A percentile compares a stretch with the other conserved stretches of the same genome.
Evolutionary conservation across 2,888 invertebrate species (phyloP).

Genomic region (Charanyca ferruginea): DNA sequence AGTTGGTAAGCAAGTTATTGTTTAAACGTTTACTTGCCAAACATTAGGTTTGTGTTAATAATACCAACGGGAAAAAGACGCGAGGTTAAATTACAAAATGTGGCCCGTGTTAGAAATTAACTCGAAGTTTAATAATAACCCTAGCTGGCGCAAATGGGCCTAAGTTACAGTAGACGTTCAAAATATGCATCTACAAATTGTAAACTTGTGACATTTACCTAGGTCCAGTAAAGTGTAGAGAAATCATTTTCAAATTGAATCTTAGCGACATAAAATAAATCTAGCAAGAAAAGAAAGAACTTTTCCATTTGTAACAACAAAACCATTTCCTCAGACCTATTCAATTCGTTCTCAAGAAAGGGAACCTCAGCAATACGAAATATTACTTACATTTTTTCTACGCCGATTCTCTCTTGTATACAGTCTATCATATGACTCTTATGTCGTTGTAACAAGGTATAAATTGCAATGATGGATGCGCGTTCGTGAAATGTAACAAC

Average conservation of each 20-base stretch:
- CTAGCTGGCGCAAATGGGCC: too few relatives aligned
- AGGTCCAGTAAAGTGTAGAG: background rate
- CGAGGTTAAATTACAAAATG: too few relatives aligned
- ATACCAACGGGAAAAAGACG: too few relatives aligned
- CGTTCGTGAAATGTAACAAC: background rate
- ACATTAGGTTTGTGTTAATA: too few relatives aligned
- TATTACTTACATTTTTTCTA: conserved; percentile 54
- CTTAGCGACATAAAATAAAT: conserved; percentile 25
- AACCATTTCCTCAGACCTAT: conserved; percentile 44
- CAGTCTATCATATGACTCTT: background rate
- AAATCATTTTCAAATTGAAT: conserved; percentile 21
- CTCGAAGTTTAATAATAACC: too few relatives aligned
- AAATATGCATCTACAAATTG: too few relatives aligned
- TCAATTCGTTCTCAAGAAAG: conserved; percentile 49
- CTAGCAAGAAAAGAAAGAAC: conserved; percentile 13
- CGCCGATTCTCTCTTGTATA: conserved; percentile 32
- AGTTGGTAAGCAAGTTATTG: too few relatives aligned
- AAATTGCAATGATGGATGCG: background rate
- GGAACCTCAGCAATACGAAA: conserved; percentile 48
- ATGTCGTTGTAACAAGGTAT: background rate
- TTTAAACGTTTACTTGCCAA: too few relatives aligned
- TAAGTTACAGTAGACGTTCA: too few relatives aligned
- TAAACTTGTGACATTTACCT: too few relatives aligned
- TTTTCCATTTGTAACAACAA: conserved; percentile 36
- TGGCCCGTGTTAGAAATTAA: too few relatives aligned